Evolutionary conservation across 1,140 invertebrate species (phyloP).

Genomic region (Drosophila ironensis): DNA sequence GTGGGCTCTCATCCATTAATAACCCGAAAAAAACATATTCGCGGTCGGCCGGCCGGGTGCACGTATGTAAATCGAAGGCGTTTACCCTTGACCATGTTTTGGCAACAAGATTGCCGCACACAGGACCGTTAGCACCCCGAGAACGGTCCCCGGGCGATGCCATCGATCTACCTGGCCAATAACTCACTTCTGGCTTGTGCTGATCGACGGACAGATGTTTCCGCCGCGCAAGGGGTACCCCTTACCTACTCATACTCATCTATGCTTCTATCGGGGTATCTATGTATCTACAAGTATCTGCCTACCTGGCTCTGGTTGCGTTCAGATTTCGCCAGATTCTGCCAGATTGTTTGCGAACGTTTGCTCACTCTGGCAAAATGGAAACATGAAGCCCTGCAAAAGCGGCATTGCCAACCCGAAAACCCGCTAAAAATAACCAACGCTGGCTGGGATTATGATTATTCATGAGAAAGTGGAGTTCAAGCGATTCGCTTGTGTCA

Average conservation of each 20-base stretch:
- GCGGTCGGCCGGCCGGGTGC: not conserved
- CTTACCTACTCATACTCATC: not conserved
- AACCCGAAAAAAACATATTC: constrained; percentile 17
- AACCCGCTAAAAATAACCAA: not conserved
- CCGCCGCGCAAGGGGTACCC: constrained; percentile 2
- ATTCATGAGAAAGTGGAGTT: not conserved
- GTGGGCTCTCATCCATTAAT: constrained; percentile 7
- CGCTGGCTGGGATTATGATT: not conserved
- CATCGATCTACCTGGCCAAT: constrained; percentile 54
- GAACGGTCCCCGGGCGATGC: not conserved
- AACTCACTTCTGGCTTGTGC: constrained; percentile 32
- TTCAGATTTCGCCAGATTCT: constrained; percentile 47
- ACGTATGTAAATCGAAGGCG: not conserved
- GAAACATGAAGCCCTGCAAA: constrained; percentile 32
- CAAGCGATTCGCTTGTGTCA: no score
- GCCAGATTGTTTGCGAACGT: constrained; percentile 32
- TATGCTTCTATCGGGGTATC: not conserved
- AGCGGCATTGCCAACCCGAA: constrained; percentile 5
- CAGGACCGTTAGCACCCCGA: constrained; percentile 42
- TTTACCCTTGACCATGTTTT: constrained; percentile 72
- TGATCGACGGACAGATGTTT: constrained; percentile 65
- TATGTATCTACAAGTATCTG: no score
- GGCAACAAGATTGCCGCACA: constrained; percentile 22
- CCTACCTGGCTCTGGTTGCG: constrained; percentile 35
- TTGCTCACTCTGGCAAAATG: constrained; percentile 18